Evolutionary conservation across 2,113 vertebrate genomes (phyloP), one percentile per base, ranked within the genome.

Genomic region (Ceyx margarethae): DNA sequence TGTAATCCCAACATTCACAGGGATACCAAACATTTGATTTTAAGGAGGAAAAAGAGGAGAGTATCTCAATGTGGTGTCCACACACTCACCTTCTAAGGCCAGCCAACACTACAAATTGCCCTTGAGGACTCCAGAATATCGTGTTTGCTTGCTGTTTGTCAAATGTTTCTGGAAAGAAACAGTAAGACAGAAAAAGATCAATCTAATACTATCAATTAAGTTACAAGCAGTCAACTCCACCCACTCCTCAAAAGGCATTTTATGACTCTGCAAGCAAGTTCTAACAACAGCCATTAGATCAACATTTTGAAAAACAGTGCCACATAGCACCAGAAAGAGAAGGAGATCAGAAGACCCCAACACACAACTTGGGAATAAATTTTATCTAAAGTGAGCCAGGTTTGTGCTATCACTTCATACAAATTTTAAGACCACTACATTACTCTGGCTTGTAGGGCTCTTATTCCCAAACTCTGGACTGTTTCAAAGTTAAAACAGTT

Each of bases 61-160:
- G 37, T 37, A 37, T 37, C 37, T 37, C 37, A 37, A 37, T 0
- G 2, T 11, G 6, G n/a, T 28, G 22, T 43, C 65, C 69, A 85
- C 17, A 29, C 54, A 97, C 98, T 88, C 56, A 99, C 99, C 99
- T 99, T 93, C 99, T 98, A 92, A 99, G 98, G 61, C 99, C 99
- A 43, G 99, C 99, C 96, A 99, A 93, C 54, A 99, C 99, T 48
- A 99, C 96, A 87, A 99, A 99, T 92, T 99, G 99, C 31, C 99
- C 99, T 91, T 99, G 99, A 21, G 99, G 99, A 96, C 99, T 99
- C 99, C 99, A 99, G 97, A 99, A 99, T 97, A 99, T 99, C 91
- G 99, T 99, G 95, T 99, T 99, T 51, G 99, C 99, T 95, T 99
- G 99, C 97, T 99, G 99, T 75, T 99, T 99, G 92, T 99, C 99